Base-by-base conservation (phyloP, 2,888 invertebrate genomes). In the Trichogramma evanescens region DNA sequence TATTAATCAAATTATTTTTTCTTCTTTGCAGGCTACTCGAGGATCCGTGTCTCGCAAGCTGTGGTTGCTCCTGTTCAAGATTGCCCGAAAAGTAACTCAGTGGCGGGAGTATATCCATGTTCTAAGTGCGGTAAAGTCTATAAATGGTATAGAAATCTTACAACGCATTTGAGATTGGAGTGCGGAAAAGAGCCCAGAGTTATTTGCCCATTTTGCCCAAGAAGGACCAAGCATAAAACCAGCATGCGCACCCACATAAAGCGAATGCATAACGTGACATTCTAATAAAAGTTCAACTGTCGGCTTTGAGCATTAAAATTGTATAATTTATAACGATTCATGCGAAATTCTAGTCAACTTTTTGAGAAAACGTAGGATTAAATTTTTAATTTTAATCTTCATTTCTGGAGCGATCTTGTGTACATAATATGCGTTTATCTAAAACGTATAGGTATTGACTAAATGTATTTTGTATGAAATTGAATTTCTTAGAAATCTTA, bases 141-240 rank as follows among this genome's bases (percentile, higher is more conserved):
- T 70, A 81, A 82, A 50, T 82, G 84, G 73, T 79, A 82, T 65
- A 81, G 83, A 67, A 83, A 84, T 69, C 77, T 85, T 68, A 80
- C 80, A 63, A 79, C 83, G 13, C 85, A 85, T 68, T 68, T 83
- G 66, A 80, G 80, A 62, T 81, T 81, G 66, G 83, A 85, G 69
- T 84, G 84, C 67, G 83, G 84, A 57, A 80, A 82, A 58, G 78
- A 79, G 64, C 83, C 84, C 1, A 80, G 80, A 54, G 82, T 83
- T 67, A 78, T 77, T 62, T 85, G 84, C 65, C 77, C 78, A 1
- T 78, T 81, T 66, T 85, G 85, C 65, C 73, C 79, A 4, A 75
- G 78, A 61, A 75, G 80, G 65, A 80, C 82, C 42, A 79, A 80
- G 63, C 82, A 82, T 66, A 81, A 81, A 69, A 80, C 81, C 63